Evolutionary conservation across 2,797 vertebrate genomes (phyloP).

Genomic region (Gambelia wislizenii): DNA sequence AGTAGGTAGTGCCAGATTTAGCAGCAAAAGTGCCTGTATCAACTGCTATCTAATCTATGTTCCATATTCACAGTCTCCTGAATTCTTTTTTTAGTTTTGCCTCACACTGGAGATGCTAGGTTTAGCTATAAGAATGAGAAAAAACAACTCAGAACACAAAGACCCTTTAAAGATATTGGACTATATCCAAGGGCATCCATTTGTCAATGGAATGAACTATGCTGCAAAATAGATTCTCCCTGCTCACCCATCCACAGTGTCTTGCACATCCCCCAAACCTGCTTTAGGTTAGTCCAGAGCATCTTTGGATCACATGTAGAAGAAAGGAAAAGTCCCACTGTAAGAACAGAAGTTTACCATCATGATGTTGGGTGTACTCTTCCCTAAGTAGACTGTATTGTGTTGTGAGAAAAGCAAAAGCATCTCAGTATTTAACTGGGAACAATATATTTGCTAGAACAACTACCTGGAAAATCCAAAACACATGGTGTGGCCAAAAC

Average conservation of each 20-base stretch:
- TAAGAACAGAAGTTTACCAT: neutral
- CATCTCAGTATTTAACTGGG: neutral
- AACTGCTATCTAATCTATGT: neutral
- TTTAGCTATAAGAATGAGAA: neutral
- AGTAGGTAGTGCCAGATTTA: neutral
- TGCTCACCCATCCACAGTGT: no score
- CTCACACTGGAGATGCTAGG: neutral
- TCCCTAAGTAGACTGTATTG: neutral
- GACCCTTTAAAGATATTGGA: neutral
- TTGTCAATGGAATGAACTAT: neutral
- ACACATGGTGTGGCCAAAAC: neutral
- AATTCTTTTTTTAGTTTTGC: neutral
- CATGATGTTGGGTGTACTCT: neutral
- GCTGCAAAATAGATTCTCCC: neutral
- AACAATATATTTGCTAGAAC: neutral
- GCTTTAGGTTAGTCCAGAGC: neutral
- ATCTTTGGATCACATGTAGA: neutral
- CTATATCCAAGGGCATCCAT: neutral
- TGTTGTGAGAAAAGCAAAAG: neutral
- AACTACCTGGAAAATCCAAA: no score
- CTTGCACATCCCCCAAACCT: neutral
- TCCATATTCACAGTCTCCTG: neutral
- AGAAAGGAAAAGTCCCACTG: neutral
- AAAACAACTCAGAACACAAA: neutral
- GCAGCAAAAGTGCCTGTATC: no score